Evolutionary conservation across 2,797 vertebrate genomes (phyloP).

Genomic region (Centroberyx gerrardi): DNA sequence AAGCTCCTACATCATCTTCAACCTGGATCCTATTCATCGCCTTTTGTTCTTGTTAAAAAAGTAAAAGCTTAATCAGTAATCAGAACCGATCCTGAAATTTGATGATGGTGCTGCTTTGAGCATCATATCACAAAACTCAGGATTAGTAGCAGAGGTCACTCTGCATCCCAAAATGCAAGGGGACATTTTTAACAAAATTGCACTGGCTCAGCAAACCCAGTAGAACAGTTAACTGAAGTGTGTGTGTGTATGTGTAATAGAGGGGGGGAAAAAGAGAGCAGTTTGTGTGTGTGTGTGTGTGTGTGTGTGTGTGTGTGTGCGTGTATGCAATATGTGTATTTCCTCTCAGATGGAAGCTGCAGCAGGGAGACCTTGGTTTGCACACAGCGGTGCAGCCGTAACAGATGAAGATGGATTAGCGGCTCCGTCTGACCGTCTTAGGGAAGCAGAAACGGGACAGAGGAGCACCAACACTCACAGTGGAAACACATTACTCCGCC

Average conservation of each 20-base stretch:
- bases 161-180: slow-evolving; percentile 27
- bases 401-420: slow-evolving; percentile 75
- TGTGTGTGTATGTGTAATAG: slow-evolving; percentile 1
- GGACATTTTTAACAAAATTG: slow-evolving; percentile 29
- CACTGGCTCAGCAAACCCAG: slow-evolving; percentile 43
- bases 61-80: slow-evolving; percentile 28
- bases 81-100: slow-evolving; percentile 21
- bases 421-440: slow-evolving; percentile 56
- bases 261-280: too few relatives aligned
- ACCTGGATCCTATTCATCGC: too few relatives aligned
- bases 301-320: not conserved
- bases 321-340: not conserved
- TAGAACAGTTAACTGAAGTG: not conserved
- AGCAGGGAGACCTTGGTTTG: slow-evolving; percentile 20
- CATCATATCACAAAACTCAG: slow-evolving; percentile 8
- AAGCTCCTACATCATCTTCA: too few relatives aligned
- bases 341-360: slow-evolving; percentile 37
- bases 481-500: slow-evolving; percentile 49
- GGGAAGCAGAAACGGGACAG: slow-evolving; percentile 61
- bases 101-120: slow-evolving; percentile 32
- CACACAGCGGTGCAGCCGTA: slow-evolving; percentile 32
- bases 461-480: slow-evolving; percentile 33
- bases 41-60: too few relatives aligned
- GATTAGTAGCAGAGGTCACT: slow-evolving; percentile 35
- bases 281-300: slow-evolving; percentile 4